phyloP scores from a whole-genome alignment of 2,797 vertebrate species.

The Pangasius macronema region DNA sequence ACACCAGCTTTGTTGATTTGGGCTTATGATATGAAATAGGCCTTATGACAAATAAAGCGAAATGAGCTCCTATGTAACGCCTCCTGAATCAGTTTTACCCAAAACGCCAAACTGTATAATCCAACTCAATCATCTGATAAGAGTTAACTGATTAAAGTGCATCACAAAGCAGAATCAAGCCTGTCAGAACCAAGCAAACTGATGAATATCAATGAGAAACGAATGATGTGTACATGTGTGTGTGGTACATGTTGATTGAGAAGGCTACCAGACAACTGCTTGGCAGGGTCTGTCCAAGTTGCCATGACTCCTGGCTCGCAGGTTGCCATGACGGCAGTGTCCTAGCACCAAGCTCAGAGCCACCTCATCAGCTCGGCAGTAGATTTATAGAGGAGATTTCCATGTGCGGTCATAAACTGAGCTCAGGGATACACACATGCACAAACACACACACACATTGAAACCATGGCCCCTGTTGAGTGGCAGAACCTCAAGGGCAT shows the following conservation, averaged over 20 bases:
- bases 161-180: not conserved
- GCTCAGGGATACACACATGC: not conserved
- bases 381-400: slow-evolving; percentile 32
- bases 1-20: not conserved
- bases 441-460: not conserved
- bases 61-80: not conserved
- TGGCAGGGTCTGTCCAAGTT: slow-evolving; percentile 52
- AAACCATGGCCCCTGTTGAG: not conserved
- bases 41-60: not conserved
- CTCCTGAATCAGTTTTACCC: not conserved
- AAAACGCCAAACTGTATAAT: not conserved
- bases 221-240: not conserved
- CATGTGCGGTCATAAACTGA: slow-evolving; percentile 34
- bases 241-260: not conserved
- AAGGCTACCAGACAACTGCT: slow-evolving; percentile 37
- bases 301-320: slow-evolving; percentile 57
- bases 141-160: not conserved
- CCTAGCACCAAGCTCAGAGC: slow-evolving; percentile 45
- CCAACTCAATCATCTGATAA: not conserved
- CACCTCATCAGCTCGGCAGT: slow-evolving; percentile 41
- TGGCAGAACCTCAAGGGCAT: slow-evolving; percentile 2
- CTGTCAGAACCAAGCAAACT: not conserved
- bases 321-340: slow-evolving; percentile 59
- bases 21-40: too few relatives aligned
- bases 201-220: slow-evolving; percentile 28